Evolutionary conservation across 2,113 vertebrate genomes (phyloP).

Genomic region (Pao palembangensis): DNA sequence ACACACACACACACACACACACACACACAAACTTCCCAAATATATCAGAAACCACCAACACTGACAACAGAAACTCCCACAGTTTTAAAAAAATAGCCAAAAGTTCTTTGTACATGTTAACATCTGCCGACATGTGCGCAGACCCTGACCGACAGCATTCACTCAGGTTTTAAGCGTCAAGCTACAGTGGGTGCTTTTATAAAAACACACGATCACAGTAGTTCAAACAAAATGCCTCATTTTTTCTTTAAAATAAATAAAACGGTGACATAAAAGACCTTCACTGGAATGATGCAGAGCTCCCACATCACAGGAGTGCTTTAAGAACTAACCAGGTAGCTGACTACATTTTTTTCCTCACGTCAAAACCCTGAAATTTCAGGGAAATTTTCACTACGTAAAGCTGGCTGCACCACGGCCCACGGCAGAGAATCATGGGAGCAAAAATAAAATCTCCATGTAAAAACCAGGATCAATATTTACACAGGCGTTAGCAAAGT

Average conservation of each 20-base stretch:
- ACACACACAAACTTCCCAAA: conserved; percentile 39
- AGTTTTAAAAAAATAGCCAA: conserved; percentile 67
- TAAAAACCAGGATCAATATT: conserved; percentile 10
- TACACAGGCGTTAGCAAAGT: neutral
- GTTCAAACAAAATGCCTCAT: conserved; percentile 65
- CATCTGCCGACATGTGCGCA: conserved; percentile 31
- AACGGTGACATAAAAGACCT: conserved; percentile 40
- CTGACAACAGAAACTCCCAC: conserved; percentile 42
- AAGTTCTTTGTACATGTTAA: conserved; percentile 61
- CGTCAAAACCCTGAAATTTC: neutral
- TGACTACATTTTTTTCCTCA: conserved; percentile 31
- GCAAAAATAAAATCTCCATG: conserved; percentile 17
- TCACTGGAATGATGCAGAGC: conserved; percentile 34
- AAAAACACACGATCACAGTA: conserved; percentile 67
- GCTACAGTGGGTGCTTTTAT: conserved; percentile 67
- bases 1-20: conserved; percentile 5
- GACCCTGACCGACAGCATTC: conserved; percentile 39
- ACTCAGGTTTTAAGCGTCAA: conserved; percentile 38
- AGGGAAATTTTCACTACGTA: conserved; percentile 5
- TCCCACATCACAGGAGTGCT: conserved; percentile 24
- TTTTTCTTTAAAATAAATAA: conserved; percentile 59
- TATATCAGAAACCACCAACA: conserved; percentile 52
- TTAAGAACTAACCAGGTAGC: neutral
- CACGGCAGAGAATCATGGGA: conserved; percentile 26
- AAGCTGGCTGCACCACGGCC: conserved; percentile 22